These are phyloP conservation scores for Pteruthius melanotis DNA, from an alignment of 2,113 vertebrate genomes.

Conservation along the genomic window DNA sequence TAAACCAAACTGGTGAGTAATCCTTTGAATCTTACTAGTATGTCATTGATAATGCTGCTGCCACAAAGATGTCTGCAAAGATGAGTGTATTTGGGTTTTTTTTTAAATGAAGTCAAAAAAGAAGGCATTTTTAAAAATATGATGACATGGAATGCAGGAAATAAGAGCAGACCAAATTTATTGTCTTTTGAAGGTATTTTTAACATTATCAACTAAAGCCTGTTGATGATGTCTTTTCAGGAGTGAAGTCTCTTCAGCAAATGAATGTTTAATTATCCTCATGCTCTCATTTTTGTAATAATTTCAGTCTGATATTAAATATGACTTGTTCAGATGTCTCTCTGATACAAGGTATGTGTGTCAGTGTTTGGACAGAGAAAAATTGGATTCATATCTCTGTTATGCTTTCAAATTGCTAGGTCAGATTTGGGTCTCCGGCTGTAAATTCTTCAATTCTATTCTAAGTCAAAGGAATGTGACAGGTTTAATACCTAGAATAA, in stretches of 20 bases:
- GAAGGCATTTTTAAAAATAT: background rate
- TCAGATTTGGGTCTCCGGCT: constrained; percentile 73
- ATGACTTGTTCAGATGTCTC: constrained; percentile 54
- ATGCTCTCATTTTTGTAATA: constrained; percentile 52
- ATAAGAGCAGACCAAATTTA: background rate
- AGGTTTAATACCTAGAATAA: constrained; percentile 79
- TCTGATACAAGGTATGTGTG: constrained; percentile 43
- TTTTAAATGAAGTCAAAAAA: constrained; percentile 24
- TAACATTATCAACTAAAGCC: constrained; percentile 29
- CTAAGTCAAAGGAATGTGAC: constrained; percentile 81
- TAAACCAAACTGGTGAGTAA: background rate
- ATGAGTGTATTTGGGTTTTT: background rate
- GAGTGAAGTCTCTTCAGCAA: constrained; percentile 27
- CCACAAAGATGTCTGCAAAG: background rate
- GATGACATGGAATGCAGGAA: background rate
- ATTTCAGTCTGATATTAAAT: constrained; percentile 67
- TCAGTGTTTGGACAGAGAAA: constrained; percentile 70
- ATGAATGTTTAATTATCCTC: constrained; percentile 43
- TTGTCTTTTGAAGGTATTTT: constrained; percentile 26
- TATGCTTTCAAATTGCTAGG: constrained; percentile 75
- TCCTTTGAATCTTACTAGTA: background rate
- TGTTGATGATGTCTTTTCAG: background rate
- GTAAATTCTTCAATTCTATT: constrained; percentile 75
- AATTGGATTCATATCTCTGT: constrained; percentile 77
- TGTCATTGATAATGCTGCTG: background rate